A percentile compares a stretch with the other conserved stretches of the same genome.
phyloP scores from a whole-genome alignment of 2,888 invertebrate genomes.

The Uropetala carovei region DNA sequence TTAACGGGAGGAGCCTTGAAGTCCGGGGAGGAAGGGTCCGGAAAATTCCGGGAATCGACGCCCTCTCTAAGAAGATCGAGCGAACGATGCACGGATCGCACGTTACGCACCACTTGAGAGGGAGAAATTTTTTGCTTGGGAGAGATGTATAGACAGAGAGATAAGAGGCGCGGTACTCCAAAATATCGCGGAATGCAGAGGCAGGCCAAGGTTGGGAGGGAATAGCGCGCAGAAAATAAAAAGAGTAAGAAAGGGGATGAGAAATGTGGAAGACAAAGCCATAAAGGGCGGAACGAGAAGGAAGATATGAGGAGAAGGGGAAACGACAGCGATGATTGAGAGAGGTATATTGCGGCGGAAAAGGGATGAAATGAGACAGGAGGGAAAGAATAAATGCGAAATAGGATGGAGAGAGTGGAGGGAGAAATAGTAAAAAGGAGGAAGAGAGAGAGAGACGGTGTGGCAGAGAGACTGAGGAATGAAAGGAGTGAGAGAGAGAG shows the following conservation, averaged over 20 bases:
- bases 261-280: neutral
- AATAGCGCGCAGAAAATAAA: neutral
- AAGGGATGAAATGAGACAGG: neutral
- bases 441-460: neutral
- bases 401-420: neutral
- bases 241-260: neutral
- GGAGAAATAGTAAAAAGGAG: neutral
- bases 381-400: neutral
- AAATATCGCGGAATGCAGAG: neutral
- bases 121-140: no score
- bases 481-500: neutral
- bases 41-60: no score
- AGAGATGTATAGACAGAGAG: neutral
- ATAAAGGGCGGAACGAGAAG: neutral
- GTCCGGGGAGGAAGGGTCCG: neutral
- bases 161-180: neutral
- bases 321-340: slow-evolving; percentile 23
- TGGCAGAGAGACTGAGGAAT: neutral
- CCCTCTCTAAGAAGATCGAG: no score
- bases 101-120: no score
- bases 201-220: neutral
- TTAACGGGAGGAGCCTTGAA: neutral
- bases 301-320: neutral
- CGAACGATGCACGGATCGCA: no score
- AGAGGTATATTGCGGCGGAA: neutral